Base-by-base conservation (phyloP, 2,888 invertebrate genomes). In the Cantharis nigra region DNA sequence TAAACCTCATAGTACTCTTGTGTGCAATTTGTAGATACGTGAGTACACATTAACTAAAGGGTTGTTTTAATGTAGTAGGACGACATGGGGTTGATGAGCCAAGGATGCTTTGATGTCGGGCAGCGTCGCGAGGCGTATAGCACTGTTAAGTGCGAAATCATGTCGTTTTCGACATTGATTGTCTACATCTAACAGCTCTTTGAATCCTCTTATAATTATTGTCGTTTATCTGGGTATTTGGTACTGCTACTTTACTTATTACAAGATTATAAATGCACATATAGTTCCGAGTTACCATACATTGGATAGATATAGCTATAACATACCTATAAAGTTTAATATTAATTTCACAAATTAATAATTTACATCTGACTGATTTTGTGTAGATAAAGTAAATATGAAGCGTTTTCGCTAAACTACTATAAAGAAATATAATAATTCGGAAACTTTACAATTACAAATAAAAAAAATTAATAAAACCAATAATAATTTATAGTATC, bases 141-240 rank as follows among this genome's bases (percentile, higher is more conserved):
- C 79, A 79, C 75, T 78, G 81, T 82, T 83, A 81, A 83, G 82
- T 83, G 83, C 80, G 81, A 81, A 83, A 81, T 76, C 83, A 78
- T 83, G 83, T 83, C 80, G 83, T 83, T 80, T 79, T 75, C 64
- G 75, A 83, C 83, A 74, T 81, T 82, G 82, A 83, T 79, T 81
- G 79, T 82, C 79, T 80, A 82, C 82, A 81, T 80, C 82, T 81
- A 78, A 80, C 81, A 72, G 77, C 78, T 82, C 79, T 78, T 71
- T 82, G 81, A 83, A 82, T 83, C 83, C 80, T 76, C 80, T 82
- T 80, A 83, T 83, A 75, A 78, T 75, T 75, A 78, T 75, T 64
- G 72, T 33, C 75, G 75, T 72, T 78, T 78, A 78, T 75, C 49
- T n/a, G 49, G 49, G 49, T n/a, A 49, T 49, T 49, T 49, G n/a